These are phyloP conservation scores for Muntiacus reevesi DNA, from an alignment of 2,113 vertebrate species.

Conservation along the genomic window DNA sequence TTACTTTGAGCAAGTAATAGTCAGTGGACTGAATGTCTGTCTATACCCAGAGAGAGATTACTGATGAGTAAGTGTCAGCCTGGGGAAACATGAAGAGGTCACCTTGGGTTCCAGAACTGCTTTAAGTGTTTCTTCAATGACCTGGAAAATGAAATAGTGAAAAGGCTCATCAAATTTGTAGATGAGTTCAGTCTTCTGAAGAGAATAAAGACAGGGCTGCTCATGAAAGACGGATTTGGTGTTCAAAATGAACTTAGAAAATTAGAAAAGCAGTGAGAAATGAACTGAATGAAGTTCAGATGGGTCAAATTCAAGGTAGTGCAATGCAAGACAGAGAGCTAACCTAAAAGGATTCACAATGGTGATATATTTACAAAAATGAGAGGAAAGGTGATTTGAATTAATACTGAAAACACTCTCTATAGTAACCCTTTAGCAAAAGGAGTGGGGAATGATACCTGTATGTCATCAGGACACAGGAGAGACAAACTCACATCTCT, in stretches of 20 bases:
- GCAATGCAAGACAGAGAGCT: neutral
- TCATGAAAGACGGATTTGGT: neutral
- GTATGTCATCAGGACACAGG: neutral
- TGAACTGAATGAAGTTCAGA: neutral
- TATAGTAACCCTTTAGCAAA: neutral
- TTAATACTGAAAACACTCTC: neutral
- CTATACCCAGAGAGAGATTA: neutral
- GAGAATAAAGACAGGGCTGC: slow-evolving; percentile 9
- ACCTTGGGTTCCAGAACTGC: slow-evolving; percentile 38
- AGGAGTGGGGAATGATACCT: neutral
- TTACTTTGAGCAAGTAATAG: neutral
- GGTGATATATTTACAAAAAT: neutral
- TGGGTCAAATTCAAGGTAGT: slow-evolving; percentile 16
- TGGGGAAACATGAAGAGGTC: slow-evolving; percentile 40
- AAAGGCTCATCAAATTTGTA: slow-evolving; percentile 59
- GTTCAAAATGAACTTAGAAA: slow-evolving; percentile 41
- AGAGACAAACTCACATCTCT: neutral
- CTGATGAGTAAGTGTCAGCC: neutral
- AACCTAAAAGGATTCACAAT: neutral
- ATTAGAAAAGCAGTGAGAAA: slow-evolving; percentile 8
- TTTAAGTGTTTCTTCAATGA: slow-evolving; percentile 62
- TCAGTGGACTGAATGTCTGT: neutral
- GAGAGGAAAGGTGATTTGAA: neutral
- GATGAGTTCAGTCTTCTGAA: slow-evolving; percentile 47
- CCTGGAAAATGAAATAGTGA: slow-evolving; percentile 61